A percentile compares a stretch with the other conserved stretches of the same genome.
Evolutionary conservation across 2,113 vertebrate species (phyloP).

Genomic region (Gobius niger): DNA sequence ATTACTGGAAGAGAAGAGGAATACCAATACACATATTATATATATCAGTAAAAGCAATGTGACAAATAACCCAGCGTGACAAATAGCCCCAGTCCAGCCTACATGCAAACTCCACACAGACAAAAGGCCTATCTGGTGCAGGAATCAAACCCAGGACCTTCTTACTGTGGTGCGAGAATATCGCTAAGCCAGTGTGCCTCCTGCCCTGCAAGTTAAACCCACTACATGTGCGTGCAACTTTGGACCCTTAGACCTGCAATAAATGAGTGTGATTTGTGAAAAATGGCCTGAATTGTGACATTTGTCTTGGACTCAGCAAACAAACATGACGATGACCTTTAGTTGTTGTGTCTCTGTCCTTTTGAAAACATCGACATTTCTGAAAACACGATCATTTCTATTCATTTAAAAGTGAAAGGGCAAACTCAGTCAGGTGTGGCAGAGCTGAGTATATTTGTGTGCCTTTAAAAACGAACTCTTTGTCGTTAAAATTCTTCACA

Average conservation of each 20-base stretch:
- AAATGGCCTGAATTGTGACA: neutral
- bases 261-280: neutral
- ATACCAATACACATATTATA: too few species aligned
- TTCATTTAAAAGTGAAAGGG: neutral
- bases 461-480: neutral
- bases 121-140: too few species aligned
- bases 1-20: too few species aligned
- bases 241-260: neutral
- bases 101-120: too few species aligned
- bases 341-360: neutral
- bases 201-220: too few species aligned
- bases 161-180: too few species aligned
- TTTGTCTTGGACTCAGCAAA: neutral
- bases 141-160: too few species aligned
- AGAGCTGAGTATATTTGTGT: neutral
- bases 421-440: neutral
- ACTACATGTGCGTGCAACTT: too few species aligned
- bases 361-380: neutral
- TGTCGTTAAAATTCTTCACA: neutral
- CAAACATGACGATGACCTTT: neutral
- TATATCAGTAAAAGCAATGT: too few species aligned
- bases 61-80: too few species aligned
- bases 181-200: too few species aligned
- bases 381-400: neutral
- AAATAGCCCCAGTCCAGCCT: too few species aligned